Base-by-base conservation (phyloP, 2,113 vertebrate species). In the Microcebus tavaratra region DNA sequence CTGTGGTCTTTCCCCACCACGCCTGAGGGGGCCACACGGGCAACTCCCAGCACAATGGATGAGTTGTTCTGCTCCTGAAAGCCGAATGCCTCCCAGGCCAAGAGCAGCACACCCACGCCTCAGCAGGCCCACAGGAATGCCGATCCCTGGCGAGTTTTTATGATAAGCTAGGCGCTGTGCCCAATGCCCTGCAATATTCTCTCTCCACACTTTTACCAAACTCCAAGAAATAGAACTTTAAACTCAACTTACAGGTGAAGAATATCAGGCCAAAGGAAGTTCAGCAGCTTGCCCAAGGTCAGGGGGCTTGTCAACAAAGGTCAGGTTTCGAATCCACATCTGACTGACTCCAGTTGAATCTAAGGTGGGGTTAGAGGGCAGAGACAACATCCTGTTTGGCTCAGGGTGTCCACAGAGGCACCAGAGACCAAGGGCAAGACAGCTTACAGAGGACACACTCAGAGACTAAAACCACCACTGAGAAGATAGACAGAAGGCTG, bases 341-440 rank as follows among this genome's bases (percentile, higher is more conserved):
- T 61, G 20, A 75, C 42, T 12, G 50, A 94, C 50, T 78, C 59
- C 14, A 2, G 31, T n/a, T 63, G 68, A 73, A 27, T 31, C 68
- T 55, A 29, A 48, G 34, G 25, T 7, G 12, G 0, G 15, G 4
- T 21, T 29, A 55, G 61, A 57, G 42, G 39, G 36, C 75, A 34
- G 57, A 94, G 63, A 36, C 34, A 45, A 42, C 61, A 82, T 92
- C 73, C 88, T 96, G 82, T 90, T 87, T 82, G 79, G 72, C 53
- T 89, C 27, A 76, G 72, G 39, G 57, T 25, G 50, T 75, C n/a
- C 75, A 34, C 3, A 20, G 57, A 79, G 36, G 68, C 14, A 72
- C 45, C 17, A 39, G 25, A 11, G 27, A 75, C 55, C 34, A 39
- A 70, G 45, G 59, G 59, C 68, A 91, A 65, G 68, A 42, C 72